Percentiles rank a stretch among this genome's conserved stretches.
Evolutionary conservation across 1,140 invertebrate genomes (phyloP).

Genomic region (Drosophila saltans): DNA sequence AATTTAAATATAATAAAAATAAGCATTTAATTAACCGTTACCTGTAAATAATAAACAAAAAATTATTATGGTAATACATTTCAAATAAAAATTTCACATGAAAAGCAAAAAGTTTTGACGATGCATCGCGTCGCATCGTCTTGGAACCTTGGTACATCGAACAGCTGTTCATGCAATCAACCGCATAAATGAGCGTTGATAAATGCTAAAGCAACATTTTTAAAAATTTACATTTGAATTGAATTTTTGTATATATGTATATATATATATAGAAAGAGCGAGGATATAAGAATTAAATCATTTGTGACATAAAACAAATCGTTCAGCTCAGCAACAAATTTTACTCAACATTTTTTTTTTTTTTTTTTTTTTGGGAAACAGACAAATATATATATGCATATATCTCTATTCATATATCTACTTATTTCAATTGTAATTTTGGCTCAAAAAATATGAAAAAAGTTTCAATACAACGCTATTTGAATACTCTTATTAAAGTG

Average conservation of each 20-base stretch:
- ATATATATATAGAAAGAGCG: conserved; percentile 27
- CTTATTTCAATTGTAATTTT: conserved; percentile 22
- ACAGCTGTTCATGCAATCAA: conserved; percentile 78
- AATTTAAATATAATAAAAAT: conserved; percentile 34
- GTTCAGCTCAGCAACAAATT: conserved; percentile 34
- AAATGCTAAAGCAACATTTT: conserved; percentile 50
- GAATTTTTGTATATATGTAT: conserved; percentile 45
- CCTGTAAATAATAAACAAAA: conserved; percentile 7
- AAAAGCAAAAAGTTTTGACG: conserved; percentile 32
- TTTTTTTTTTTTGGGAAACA: neutral
- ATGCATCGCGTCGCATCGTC: neutral
- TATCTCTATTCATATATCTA: conserved; percentile 27
- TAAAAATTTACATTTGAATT: conserved; percentile 49
- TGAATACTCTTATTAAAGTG: conserved; percentile 17
- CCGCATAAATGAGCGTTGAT: conserved; percentile 64
- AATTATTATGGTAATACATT: conserved; percentile 18
- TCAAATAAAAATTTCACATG: conserved; percentile 33
- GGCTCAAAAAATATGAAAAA: conserved; percentile 32
- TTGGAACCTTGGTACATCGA: conserved; percentile 42
- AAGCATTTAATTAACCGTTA: conserved; percentile 47
- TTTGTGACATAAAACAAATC: conserved; percentile 78
- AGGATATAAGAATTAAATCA: conserved; percentile 59
- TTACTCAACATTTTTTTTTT: conserved; percentile 11
- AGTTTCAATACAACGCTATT: neutral
- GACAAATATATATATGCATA: neutral